Percentiles rank a stretch among this genome's conserved stretches.
Conservation (phyloP, 2,113 vertebrate genomes). For the Tenrec ecaudatus region DNA sequence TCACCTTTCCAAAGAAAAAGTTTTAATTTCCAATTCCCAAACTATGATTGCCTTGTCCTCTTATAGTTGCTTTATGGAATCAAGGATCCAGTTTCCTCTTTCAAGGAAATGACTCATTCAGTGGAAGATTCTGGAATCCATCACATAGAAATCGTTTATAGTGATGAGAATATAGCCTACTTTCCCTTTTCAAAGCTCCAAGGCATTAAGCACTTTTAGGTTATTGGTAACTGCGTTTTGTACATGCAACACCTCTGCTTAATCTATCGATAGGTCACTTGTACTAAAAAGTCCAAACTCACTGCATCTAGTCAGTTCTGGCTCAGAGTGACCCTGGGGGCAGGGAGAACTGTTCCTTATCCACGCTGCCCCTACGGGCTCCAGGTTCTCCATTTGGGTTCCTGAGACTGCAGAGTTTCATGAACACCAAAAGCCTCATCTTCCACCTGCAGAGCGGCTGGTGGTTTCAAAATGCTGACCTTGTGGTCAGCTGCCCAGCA, state of each 20-base stretch:
- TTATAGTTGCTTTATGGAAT: background rate
- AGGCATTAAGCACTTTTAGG: background rate
- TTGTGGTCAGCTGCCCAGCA: no score
- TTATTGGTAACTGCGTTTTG: background rate
- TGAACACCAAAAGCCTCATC: no score
- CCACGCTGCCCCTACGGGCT: no score
- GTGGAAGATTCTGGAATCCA: slow-evolving; percentile 16
- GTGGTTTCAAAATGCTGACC: background rate
- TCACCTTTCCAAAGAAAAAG: slow-evolving; percentile 49
- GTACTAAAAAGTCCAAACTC: no score
- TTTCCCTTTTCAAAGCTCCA: background rate
- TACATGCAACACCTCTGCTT: background rate
- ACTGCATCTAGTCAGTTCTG: no score
- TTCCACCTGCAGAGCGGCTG: no score
- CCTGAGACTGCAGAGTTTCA: no score
- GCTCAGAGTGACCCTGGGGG: no score
- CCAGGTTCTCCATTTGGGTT: no score
- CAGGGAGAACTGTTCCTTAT: no score
- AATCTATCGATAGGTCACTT: background rate
- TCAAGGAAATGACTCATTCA: background rate
- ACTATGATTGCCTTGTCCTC: background rate
- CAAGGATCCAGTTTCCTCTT: slow-evolving; percentile 24
- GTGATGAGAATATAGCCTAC: background rate
- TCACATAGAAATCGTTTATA: slow-evolving; percentile 8
- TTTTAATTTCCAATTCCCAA: slow-evolving; percentile 47